phyloP scores from a whole-genome alignment of 2,797 vertebrate species.

The Buphagus erythrorhynchus region DNA sequence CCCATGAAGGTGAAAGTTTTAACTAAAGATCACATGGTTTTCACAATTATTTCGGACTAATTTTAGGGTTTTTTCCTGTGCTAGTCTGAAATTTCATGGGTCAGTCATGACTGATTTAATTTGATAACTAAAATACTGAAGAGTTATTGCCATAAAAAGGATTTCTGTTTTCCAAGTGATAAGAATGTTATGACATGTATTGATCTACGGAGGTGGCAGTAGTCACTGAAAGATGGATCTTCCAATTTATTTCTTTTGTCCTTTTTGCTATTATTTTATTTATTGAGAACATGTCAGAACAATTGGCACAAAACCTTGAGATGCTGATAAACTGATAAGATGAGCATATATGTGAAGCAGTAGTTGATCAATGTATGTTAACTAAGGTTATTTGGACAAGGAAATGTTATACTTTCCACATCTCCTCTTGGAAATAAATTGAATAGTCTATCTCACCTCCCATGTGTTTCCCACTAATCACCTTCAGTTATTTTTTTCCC shows the following conservation, averaged over 20 bases:
- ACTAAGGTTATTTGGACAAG: constrained; percentile 50
- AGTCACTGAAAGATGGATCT: constrained; percentile 46
- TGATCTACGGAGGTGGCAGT: constrained; percentile 36
- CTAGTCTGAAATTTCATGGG: neutral
- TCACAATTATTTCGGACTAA: neutral
- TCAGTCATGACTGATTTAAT: constrained; percentile 22
- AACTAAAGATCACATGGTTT: neutral
- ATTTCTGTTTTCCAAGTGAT: constrained; percentile 46
- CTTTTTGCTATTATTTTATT: constrained; percentile 14
- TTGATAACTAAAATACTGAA: constrained; percentile 46
- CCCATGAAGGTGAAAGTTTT: neutral
- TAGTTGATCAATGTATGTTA: constrained; percentile 60
- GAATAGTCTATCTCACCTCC: constrained; percentile 59
- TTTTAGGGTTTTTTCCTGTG: neutral
- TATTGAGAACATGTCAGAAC: constrained; percentile 54
- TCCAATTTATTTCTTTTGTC: constrained; percentile 46
- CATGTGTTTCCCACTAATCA: constrained; percentile 45
- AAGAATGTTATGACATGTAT: constrained; percentile 36
- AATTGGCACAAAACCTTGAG: constrained; percentile 10
- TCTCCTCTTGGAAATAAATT: neutral
- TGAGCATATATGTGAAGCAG: neutral
- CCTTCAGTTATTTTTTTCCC: constrained; percentile 23
- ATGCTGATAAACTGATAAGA: constrained; percentile 56
- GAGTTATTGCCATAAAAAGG: constrained; percentile 44
- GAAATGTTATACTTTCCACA: constrained; percentile 38